Evolutionary conservation across 2,113 vertebrate species (phyloP), one percentile per base, ranked within the genome.

Genomic region (Myotis yumanensis): DNA sequence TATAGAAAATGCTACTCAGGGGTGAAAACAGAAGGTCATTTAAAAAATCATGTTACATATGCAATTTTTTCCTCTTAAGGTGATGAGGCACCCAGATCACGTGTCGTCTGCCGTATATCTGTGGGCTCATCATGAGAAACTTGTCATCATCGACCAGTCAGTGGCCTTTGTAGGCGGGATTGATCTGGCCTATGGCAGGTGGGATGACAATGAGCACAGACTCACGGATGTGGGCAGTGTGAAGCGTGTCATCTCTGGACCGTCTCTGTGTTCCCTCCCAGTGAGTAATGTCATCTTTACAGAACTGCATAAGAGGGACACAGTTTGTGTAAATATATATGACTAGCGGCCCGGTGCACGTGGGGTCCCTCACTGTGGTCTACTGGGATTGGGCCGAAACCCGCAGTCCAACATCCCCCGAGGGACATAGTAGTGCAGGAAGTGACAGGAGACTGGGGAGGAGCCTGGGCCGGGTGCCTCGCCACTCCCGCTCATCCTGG

Each of bases 71-170:
- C 16, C 7, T 48, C 35, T 88, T 0, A 85, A 99, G 99, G 99
- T 99, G 96, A 99, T 99, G 98, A 98, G 99, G n/a, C 99, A 99
- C 93, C 99, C 99, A 0, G 99, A 99, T 97, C 99, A 99, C 0
- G 99, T 99, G 81, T 99, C 99, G 0, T 99, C 99, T 23, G 97
- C 98, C 0, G 99, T 99, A 32, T 99, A 99, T 94, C 98, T 99
- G 75, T 99, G 99, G 99, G 99, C 99, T 12, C 99, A 99, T 90
- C 99, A 99, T 0, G 99, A 99, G 98, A 99, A 99, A 96, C 98
- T 99, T 0, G 97, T 99, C 25, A 97, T 99, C 0, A 96, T 99
- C 0, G 99, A 99, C 98, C 99, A 99, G 80, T 99, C 99, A 0
- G 98, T 99, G 96, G 99, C 99, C 0, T 99, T 99, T 4, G 98